These are phyloP conservation scores for Oxygymnocypris stewartii DNA, from an alignment of 2,113 vertebrate species.

Conservation along the genomic window DNA sequence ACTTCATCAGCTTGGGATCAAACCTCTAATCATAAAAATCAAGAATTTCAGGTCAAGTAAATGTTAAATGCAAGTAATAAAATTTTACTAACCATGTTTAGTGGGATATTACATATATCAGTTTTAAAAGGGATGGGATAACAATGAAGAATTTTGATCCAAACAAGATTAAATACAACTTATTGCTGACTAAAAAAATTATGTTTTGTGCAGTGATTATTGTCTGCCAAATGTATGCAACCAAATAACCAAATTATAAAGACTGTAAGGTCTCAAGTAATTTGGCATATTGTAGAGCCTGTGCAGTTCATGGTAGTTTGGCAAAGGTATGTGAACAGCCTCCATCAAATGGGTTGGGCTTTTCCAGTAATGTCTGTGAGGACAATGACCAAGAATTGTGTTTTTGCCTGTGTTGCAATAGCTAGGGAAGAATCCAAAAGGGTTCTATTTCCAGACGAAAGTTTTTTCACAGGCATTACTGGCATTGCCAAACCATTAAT, in stretches of 20 bases:
- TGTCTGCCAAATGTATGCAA: background rate
- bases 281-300: background rate
- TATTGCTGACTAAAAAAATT: background rate
- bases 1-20: background rate
- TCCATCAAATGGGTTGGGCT: background rate
- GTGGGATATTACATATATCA: background rate
- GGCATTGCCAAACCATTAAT: background rate
- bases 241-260: background rate
- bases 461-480: background rate
- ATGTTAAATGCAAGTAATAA: background rate
- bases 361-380: background rate
- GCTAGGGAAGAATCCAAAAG: background rate
- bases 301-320: background rate
- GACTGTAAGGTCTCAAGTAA: background rate
- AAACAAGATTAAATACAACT: background rate
- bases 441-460: background rate
- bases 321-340: background rate
- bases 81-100: background rate
- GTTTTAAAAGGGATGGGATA: background rate
- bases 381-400: background rate
- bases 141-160: background rate
- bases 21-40: background rate
- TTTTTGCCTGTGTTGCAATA: background rate
- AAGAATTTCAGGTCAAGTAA: background rate
- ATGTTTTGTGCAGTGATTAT: background rate